Base-by-base conservation (phyloP, 2,888 invertebrate species). In the Caenorhabditis wallacei region DNA sequence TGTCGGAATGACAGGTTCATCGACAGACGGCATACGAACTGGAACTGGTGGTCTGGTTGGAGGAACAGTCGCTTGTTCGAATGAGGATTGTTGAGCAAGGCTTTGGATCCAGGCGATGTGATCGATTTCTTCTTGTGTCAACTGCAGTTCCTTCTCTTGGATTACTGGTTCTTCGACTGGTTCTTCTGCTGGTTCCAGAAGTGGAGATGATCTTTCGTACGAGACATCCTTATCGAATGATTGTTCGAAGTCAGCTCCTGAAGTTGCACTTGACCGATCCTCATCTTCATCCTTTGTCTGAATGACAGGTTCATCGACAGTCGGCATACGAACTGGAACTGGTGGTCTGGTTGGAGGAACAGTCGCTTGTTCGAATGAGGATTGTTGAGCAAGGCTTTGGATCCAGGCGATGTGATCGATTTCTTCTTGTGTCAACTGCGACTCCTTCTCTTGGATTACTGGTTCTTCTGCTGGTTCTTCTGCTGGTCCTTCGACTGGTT, bases 101-200 rank as follows among this genome's bases (percentile, higher is more conserved):
- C 48, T 66, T 1, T 74, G 74, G 46, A 84, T 84, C 48, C 53
- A 74, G 1, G 79, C 81, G 18, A 85, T 85, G 56, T 85, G 85
- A 20, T 76, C 87, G 16, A 89, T 22, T 56, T 88, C 88, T 66
- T 90, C 89, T 26, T 80, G 76, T 7, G 88, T 88, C 66, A 89
- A 70, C n/a, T 61, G 59, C 0, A 66, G 51, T 64, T 72, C 61
- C 16, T 63, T 43, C 37, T 20, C 4, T 43, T 2, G 16, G n/a
- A n/a, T n/a, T 8, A 11, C 13, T 13, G 5, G 7, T 22, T 80
- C 59, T 43, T 56, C 56, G 13, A 68, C 51, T 51, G 69, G 54
- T 40, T 72, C 69, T 46, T 66, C 71, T n/a, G 63, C 54, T 24
- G 64, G 66, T 37, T 76, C 76, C 16, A 80, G 46, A 10, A 76